Conservation (phyloP, 2,888 invertebrate species). For the Desoria tigrina region DNA sequence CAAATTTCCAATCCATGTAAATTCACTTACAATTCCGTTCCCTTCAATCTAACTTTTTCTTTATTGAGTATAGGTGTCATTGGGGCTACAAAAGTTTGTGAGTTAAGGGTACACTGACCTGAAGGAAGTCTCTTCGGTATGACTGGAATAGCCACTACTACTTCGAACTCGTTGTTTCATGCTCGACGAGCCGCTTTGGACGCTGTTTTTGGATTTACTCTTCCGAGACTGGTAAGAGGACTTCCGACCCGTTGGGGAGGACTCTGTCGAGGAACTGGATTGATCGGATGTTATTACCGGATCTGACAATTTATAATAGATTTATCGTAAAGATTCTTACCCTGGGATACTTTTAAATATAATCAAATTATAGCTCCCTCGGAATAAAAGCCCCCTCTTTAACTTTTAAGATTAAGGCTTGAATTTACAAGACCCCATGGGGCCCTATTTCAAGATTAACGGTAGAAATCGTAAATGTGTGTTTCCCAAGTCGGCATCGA, state of each 20-base stretch:
- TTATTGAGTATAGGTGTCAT: too few species aligned
- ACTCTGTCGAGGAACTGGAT: constrained; percentile 77
- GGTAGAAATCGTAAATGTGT: too few species aligned
- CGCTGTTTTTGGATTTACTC: constrained; percentile 57
- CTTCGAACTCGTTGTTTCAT: constrained; percentile 72
- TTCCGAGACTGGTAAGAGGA: constrained; percentile 67
- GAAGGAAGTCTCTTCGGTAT: constrained; percentile 82
- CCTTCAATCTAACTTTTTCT: too few species aligned
- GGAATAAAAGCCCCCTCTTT: too few species aligned
- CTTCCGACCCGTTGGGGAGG: constrained; percentile 63
- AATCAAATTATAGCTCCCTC: too few species aligned
- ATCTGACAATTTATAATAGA: constrained; percentile 7
- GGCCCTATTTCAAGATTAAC: too few species aligned
- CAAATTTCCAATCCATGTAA: neutral
- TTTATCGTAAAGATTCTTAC: neutral
- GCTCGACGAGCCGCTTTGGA: constrained; percentile 56
- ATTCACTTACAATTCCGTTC: neutral
- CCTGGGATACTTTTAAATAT: neutral
- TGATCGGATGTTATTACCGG: constrained; percentile 63
- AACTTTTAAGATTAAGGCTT: too few species aligned
- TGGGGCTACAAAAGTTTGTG: too few species aligned
- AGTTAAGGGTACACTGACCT: constrained; percentile 59
- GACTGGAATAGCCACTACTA: constrained; percentile 78
- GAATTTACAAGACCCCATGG: too few species aligned
- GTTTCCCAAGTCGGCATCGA: too few species aligned